phyloP scores from a whole-genome alignment of 2,797 vertebrate species.

The Poecilia picta region DNA sequence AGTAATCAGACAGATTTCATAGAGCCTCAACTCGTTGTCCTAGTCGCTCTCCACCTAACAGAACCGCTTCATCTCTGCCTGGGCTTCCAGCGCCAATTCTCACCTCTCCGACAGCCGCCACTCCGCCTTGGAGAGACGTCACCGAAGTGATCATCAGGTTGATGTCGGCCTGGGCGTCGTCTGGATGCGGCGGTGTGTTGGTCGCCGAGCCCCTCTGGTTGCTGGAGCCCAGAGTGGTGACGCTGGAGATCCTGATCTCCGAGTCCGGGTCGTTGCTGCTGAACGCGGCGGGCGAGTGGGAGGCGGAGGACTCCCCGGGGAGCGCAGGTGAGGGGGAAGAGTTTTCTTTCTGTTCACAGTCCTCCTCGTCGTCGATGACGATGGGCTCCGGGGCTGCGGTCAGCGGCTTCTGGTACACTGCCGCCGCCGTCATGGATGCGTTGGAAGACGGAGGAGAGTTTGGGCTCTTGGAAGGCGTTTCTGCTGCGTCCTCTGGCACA shows the following conservation, averaged over 20 bases:
- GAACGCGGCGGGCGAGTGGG: constrained; percentile 66
- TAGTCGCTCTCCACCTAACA: no score
- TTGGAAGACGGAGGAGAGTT: constrained; percentile 72
- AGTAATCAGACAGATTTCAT: no score
- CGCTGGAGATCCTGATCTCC: constrained; percentile 95
- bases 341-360: constrained; percentile 84
- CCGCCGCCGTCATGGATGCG: constrained; percentile 33
- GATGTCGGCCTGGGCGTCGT: constrained; percentile 80
- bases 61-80: neutral
- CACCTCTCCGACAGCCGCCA: constrained; percentile 62
- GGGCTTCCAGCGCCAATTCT: constrained; percentile 19
- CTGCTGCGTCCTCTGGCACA: constrained; percentile 70
- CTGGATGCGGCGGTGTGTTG: constrained; percentile 29
- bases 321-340: constrained; percentile 50
- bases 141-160: constrained; percentile 98
- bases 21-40: no score
- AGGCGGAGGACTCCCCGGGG: constrained; percentile 38
- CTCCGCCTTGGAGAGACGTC: constrained; percentile 91
- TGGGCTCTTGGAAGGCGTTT: constrained; percentile 64
- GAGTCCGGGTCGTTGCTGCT: constrained; percentile 96
- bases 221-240: constrained; percentile 92
- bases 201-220: constrained; percentile 45
- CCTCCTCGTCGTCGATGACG: constrained; percentile 98
- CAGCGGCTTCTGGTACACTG: constrained; percentile 73
- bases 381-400: constrained; percentile 90